Evolutionary conservation across 2,888 invertebrate species (phyloP).

Genomic region (Diogma glabrata): DNA sequence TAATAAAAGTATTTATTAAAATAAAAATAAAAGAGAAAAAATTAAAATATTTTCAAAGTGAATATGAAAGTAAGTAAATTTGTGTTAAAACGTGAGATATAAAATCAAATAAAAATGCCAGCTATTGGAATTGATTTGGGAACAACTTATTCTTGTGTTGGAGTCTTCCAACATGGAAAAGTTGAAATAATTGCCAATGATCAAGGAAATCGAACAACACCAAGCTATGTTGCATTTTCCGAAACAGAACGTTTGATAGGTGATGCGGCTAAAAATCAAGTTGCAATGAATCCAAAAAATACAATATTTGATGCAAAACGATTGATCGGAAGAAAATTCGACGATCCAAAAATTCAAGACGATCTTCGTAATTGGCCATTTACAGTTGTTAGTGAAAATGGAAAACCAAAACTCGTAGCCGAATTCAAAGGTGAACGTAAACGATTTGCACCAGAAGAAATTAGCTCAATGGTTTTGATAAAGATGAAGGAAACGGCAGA

Average conservation of each 20-base stretch:
- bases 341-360: conserved; percentile 79
- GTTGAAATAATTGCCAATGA: conserved; percentile 86
- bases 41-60: too few species aligned
- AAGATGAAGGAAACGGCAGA: conserved; percentile 94
- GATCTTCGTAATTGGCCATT: conserved; percentile 97
- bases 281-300: conserved; percentile 83
- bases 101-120: conserved; percentile 48
- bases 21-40: too few species aligned
- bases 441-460: conserved; percentile 86
- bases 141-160: conserved; percentile 90
- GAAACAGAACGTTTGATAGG: conserved; percentile 79
- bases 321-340: conserved; percentile 87
- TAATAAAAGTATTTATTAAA: too few species aligned
- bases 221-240: conserved; percentile 65
- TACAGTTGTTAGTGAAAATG: conserved; percentile 69
- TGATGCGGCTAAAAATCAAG: conserved; percentile 78
- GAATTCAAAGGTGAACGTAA: conserved; percentile 84
- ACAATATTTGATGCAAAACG: conserved; percentile 89
- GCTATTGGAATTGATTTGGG: conserved; percentile 94
- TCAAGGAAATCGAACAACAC: conserved; percentile 82
- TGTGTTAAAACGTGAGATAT: not conserved
- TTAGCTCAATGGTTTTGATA: conserved; percentile 85
- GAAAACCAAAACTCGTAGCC: conserved; percentile 77
- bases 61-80: too few species aligned
- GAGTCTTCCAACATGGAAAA: conserved; percentile 85